phyloP scores from a whole-genome alignment of 30 jellyfish, hydroid and myxozoan genomes.

The Aurelia coerulea region DNA sequence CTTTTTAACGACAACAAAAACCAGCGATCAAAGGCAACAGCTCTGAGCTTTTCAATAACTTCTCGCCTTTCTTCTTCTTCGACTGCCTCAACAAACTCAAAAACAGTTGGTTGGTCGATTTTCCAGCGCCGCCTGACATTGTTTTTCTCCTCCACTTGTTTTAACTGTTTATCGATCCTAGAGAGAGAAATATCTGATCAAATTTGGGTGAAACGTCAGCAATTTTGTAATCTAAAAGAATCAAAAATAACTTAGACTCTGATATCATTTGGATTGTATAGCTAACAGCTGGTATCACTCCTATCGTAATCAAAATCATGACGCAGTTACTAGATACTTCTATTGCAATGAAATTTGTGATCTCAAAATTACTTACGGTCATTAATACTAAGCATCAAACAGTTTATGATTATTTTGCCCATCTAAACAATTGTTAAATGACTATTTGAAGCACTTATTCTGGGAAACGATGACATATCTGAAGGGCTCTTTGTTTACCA shows the following conservation, averaged over 20 bases:
- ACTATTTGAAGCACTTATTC: too few species aligned
- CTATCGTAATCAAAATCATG: too few species aligned
- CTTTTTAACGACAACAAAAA: slow-evolving; percentile 32
- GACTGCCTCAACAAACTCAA: slow-evolving; percentile 15
- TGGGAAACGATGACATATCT: too few species aligned
- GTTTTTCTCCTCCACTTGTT: slow-evolving; percentile 7
- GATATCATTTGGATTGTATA: too few species aligned
- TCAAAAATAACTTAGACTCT: not conserved
- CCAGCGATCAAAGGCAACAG: slow-evolving; percentile 47
- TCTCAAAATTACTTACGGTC: too few species aligned
- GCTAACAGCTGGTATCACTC: too few species aligned
- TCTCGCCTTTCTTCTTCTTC: slow-evolving; percentile 5
- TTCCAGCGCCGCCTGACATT: slow-evolving; percentile 5
- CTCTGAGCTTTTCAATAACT: slow-evolving; percentile 13
- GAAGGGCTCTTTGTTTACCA: too few species aligned
- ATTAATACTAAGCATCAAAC: too few species aligned
- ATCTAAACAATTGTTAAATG: too few species aligned
- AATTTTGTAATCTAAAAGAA: not conserved
- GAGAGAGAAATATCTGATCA: slow-evolving; percentile 4
- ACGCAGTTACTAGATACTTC: too few species aligned
- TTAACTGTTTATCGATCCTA: slow-evolving; percentile 16
- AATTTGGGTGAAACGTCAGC: not conserved
- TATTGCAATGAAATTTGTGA: too few species aligned
- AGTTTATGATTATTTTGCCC: too few species aligned
- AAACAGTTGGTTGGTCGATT: slow-evolving; percentile 3